Conservation (phyloP, 23 tunicate genomes). For the Clavelina lepadiformis region DNA sequence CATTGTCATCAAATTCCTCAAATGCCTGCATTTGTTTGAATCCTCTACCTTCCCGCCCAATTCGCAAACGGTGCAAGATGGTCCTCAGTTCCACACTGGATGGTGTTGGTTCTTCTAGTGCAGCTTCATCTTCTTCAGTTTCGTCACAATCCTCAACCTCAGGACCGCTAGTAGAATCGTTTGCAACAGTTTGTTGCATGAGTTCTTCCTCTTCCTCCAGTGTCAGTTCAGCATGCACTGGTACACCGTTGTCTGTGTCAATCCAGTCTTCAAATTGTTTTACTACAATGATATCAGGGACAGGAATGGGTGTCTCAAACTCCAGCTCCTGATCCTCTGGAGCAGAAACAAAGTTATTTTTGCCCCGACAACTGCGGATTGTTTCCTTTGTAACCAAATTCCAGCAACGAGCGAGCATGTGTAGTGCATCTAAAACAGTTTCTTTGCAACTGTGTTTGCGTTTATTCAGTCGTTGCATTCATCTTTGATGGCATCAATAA, state of each 20-base stretch:
- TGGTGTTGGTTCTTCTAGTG: constrained; percentile 19
- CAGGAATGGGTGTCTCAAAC: constrained; percentile 11
- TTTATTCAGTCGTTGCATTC: not conserved
- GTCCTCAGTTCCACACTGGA: constrained; percentile 18
- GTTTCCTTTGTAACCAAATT: not conserved
- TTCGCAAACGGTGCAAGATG: constrained; percentile 18
- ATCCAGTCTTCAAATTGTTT: constrained; percentile 13
- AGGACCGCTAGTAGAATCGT: constrained; percentile 6
- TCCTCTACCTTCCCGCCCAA: constrained; percentile 20
- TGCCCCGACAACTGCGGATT: constrained; percentile 15
- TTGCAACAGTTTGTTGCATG: constrained; percentile 16
- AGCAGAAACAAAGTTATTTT: constrained; percentile 6
- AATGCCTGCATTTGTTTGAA: constrained; percentile 5
- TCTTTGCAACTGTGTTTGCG: constrained; percentile 11
- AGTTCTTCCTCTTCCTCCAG: constrained; percentile 18
- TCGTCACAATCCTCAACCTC: constrained; percentile 4
- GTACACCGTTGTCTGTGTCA: not conserved
- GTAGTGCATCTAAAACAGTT: constrained; percentile 12
- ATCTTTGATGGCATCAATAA: constrained; percentile 14
- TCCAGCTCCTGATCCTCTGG: constrained; percentile 1
- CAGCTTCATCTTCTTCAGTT: constrained; percentile 14
- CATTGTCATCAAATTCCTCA: constrained; percentile 2
- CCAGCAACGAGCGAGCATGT: constrained; percentile 11
- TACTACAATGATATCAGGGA: constrained; percentile 11
- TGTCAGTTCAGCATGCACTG: constrained; percentile 16